A percentile compares a stretch with the other conserved stretches of the same genome.
Conservation (phyloP, 2,113 vertebrate genomes). For the sheep (Ovis aries) region ARS-UI_Ramb_v3.0 NC_056054.1:57807501-57808000, state of each 20-base stretch:
- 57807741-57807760: background rate
- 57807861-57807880: background rate
- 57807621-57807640: background rate
- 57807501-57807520: background rate
- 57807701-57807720: background rate
- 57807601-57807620: background rate
- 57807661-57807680: background rate
- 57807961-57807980: background rate
- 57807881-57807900: background rate
- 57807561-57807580: background rate
- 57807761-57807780: background rate
- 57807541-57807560: background rate
- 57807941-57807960: background rate
- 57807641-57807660: background rate
- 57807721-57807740: background rate
- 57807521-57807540: background rate
- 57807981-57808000: background rate
- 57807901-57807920: background rate
- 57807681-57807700: background rate
- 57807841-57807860: background rate
- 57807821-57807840: background rate
- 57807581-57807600: background rate
- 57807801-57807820: background rate
- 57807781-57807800: background rate
- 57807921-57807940: background rate